phyloP scores from a whole-genome alignment of 2,113 vertebrate species.

The Oreotrochilus melanogaster region DNA sequence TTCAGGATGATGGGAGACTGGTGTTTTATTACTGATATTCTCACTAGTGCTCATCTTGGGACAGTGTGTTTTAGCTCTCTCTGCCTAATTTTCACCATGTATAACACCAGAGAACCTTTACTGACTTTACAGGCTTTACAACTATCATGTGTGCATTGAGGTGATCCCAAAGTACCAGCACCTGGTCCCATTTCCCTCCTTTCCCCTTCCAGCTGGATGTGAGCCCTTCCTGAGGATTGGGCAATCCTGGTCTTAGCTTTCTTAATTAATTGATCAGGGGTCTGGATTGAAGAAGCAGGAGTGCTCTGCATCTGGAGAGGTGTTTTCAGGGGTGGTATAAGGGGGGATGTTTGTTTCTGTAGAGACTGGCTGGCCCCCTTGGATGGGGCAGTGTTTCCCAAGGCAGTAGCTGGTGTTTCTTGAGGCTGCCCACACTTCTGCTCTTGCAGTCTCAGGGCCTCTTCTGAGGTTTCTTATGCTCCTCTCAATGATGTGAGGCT shows the following conservation, averaged over 20 bases:
- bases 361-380: neutral
- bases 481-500: neutral
- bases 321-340: neutral
- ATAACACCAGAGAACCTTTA: conserved; percentile 15
- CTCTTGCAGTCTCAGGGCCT: neutral
- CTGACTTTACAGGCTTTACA: conserved; percentile 40
- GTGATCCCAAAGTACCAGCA: neutral
- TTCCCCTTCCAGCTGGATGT: neutral
- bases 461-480: conserved; percentile 10
- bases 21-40: neutral
- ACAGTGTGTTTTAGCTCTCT: neutral
- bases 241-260: neutral
- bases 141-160: neutral
- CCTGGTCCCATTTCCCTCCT: neutral
- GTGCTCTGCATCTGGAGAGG: neutral
- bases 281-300: neutral
- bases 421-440: neutral
- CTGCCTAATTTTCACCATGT: neutral
- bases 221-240: neutral
- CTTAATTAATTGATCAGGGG: neutral
- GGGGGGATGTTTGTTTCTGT: neutral
- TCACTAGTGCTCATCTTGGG: neutral
- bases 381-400: neutral
- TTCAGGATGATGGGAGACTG: neutral
- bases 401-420: neutral